Evolutionary conservation across 2,113 vertebrate species (phyloP), one percentile per base, ranked within the genome.

Genomic region (Petroica traversi): DNA sequence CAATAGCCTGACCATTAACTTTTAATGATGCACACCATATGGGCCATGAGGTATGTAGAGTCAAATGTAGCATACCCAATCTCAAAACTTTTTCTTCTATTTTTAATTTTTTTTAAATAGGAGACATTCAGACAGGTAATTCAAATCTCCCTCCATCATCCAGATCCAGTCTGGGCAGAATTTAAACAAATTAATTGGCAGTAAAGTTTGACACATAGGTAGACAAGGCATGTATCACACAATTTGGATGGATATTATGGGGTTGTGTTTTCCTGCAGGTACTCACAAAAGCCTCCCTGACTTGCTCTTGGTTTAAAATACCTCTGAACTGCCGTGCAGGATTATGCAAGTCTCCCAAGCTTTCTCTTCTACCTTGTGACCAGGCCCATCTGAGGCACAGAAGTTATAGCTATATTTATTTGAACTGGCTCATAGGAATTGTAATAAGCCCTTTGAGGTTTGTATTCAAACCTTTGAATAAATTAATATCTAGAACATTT

Each of bases 11-110:
- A 34, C 11, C 6, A 52, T 67, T 68, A 48, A 72, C 85, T 82
- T 97, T 96, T 95, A 96, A 88, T 90, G 48, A 88, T 9, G 8
- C 16, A 36, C 67, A 91, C 36, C 22, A 71, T 92, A 94, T 72
- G 89, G 61, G 81, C 79, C 33, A 51, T 79, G 77, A 93, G 80
- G 61, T 74, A 63, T 33, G 19, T 28, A 36, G 24, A 83, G n/a
- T 90, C 81, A 90, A 92, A 94, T 71, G 80, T n/a, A 75, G 73
- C 49, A 29, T 58, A 58, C 9, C 8, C 28, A 19, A 67, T 31
- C 3, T 36, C 18, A 38, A 73, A 24, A 0, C 4, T 77, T 57
- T 19, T 91, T 72, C 5, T 48, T 40, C 14, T 41, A 40, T 41
- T 33, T 68, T 41, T 3, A 17, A 22, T 2, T 6, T 34, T 52